phyloP scores from a whole-genome alignment of 2,113 vertebrate genomes.

The Rhombomys opimus region DNA sequence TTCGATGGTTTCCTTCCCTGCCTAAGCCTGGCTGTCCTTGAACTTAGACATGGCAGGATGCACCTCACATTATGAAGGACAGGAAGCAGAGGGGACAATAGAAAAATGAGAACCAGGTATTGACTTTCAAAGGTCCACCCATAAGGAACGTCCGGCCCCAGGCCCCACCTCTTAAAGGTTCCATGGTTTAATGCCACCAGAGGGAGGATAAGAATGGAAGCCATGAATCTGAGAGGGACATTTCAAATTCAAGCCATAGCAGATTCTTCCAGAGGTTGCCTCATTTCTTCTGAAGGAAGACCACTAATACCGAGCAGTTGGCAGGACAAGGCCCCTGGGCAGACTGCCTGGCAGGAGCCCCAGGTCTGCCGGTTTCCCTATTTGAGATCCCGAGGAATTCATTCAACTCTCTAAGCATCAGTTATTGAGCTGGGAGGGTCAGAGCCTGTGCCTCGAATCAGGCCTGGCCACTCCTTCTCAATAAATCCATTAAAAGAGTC shows the following conservation, averaged over 20 bases:
- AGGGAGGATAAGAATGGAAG: not conserved
- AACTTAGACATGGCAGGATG: not conserved
- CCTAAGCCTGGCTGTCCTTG: not conserved
- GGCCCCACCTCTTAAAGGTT: not conserved
- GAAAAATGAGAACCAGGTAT: not conserved
- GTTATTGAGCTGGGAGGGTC: not conserved
- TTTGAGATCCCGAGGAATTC: not conserved
- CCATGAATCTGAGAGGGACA: not conserved
- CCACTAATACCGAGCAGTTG: rapidly evolving
- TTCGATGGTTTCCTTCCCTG: not conserved
- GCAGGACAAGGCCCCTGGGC: not conserved
- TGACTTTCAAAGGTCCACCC: not conserved
- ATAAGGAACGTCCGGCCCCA: not conserved
- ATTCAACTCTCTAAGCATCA: not conserved
- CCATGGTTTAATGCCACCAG: not conserved
- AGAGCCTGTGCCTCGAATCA: not conserved
- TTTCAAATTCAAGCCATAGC: not conserved
- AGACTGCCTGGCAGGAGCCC: not conserved
- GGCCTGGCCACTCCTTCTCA: not conserved
- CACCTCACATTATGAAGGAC: not conserved
- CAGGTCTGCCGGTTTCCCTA: not conserved
- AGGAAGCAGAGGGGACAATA: not conserved
- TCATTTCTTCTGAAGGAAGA: not conserved
- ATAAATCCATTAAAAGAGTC: not conserved
- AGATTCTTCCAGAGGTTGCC: not conserved